Evolutionary conservation across 1,140 invertebrate genomes (phyloP).

Genomic region (Zaprionus capensis): DNA sequence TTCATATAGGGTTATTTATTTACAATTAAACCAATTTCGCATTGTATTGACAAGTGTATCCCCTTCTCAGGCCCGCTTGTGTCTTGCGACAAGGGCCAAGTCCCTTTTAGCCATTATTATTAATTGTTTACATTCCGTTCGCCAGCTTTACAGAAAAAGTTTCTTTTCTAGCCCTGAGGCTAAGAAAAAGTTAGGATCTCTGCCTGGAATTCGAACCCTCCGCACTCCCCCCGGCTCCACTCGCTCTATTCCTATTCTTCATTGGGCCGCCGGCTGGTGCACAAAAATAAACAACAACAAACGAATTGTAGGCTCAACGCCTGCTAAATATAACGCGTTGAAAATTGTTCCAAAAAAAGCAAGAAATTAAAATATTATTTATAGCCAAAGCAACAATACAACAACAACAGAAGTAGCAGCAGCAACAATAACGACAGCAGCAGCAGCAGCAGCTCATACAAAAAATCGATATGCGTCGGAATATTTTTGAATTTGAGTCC

Average conservation of each 20-base stretch:
- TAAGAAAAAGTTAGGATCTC: constrained; percentile 54
- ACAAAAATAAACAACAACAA: constrained; percentile 77
- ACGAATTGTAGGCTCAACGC: constrained; percentile 72
- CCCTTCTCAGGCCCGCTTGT: background rate
- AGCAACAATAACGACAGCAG: constrained; percentile 10
- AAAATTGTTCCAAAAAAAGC: constrained; percentile 77
- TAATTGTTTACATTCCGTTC: constrained; percentile 66
- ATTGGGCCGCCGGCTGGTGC: constrained; percentile 34
- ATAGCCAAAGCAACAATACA: constrained; percentile 56
- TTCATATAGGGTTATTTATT: constrained; percentile 59
- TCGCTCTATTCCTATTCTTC: background rate
- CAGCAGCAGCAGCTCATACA: constrained; percentile 28
- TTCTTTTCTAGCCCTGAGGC: constrained; percentile 30
- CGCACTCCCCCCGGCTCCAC: background rate
- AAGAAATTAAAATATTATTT: constrained; percentile 79
- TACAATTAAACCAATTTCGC: constrained; percentile 68
- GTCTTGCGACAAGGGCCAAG: constrained; percentile 28
- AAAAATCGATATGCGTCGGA: constrained; percentile 66
- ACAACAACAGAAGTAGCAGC: constrained; percentile 7
- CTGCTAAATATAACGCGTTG: constrained; percentile 72
- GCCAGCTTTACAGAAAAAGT: constrained; percentile 58
- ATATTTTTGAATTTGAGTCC: constrained; percentile 62
- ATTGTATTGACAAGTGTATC: constrained; percentile 59
- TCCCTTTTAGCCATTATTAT: constrained; percentile 68
- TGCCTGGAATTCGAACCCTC: background rate